Evolutionary conservation across 2,113 vertebrate genomes (phyloP).

Genomic region (Catagonus wagneri): DNA sequence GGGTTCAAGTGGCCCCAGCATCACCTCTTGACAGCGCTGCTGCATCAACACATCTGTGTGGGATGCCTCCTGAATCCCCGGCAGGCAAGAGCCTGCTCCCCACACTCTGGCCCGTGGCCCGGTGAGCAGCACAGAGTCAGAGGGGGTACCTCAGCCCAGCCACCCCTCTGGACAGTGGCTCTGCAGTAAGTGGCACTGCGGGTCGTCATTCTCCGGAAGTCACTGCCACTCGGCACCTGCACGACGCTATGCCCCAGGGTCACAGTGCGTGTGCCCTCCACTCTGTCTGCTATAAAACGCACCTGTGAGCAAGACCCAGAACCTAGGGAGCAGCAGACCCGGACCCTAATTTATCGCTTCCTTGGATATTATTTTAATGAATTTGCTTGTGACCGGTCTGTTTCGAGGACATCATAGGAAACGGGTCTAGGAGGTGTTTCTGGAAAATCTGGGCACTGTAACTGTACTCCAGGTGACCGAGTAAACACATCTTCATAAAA

Average conservation of each 20-base stretch:
- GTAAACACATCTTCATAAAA: neutral
- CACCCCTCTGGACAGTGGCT: rapidly evolving
- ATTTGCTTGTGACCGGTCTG: neutral
- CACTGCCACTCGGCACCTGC: too few relatives aligned
- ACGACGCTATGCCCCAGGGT: neutral
- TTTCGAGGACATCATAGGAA: neutral
- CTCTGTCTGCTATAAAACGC: neutral
- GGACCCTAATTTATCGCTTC: neutral
- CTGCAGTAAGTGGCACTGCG: neutral
- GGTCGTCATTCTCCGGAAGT: neutral
- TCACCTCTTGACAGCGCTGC: too few relatives aligned
- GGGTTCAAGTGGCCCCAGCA: neutral
- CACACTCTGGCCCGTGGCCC: neutral
- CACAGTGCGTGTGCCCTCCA: neutral
- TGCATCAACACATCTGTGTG: too few relatives aligned
- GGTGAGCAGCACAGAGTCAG: neutral
- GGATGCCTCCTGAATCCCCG: neutral
- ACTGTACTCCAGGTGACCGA: neutral
- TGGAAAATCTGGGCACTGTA: neutral
- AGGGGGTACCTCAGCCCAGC: neutral
- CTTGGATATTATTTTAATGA: neutral
- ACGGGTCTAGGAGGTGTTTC: neutral
- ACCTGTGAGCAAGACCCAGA: neutral
- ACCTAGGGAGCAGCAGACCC: neutral
- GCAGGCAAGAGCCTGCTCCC: neutral